phyloP scores from a whole-genome alignment of 2,113 vertebrate species.

The western clawed frog (Xenopus tropicalis) region DNA sequence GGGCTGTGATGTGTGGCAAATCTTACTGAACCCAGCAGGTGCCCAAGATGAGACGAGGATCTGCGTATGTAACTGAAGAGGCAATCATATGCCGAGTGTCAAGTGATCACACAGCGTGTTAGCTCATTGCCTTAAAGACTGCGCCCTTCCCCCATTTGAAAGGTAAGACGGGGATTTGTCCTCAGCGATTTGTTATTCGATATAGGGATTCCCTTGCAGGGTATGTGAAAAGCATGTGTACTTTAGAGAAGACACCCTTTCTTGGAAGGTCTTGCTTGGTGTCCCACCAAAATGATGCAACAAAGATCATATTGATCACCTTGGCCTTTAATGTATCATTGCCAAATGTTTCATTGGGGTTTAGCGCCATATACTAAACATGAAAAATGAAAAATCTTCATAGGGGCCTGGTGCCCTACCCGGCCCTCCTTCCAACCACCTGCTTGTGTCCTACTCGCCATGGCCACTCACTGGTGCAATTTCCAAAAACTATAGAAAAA shows the following conservation, averaged over 20 bases:
- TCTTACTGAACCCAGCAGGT: conserved; percentile 37
- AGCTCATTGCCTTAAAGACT: conserved; percentile 8
- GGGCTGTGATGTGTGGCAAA: background rate
- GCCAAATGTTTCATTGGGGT: too few relatives aligned
- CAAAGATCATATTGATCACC: background rate
- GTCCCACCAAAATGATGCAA: conserved; percentile 3
- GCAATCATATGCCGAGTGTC: conserved; percentile 34
- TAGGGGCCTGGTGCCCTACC: too few relatives aligned
- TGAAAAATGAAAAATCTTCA: too few relatives aligned
- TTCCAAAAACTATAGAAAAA: too few relatives aligned
- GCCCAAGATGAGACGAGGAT: conserved; percentile 12
- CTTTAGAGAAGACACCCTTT: conserved; percentile 24
- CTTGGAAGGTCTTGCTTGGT: conserved; percentile 21
- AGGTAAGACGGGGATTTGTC: conserved; percentile 33
- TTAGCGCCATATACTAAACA: too few relatives aligned
- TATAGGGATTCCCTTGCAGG: conserved; percentile 43
- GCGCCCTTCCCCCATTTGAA: conserved; percentile 11
- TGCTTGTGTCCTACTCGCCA: too few relatives aligned
- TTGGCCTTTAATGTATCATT: background rate
- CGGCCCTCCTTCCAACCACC: too few relatives aligned
- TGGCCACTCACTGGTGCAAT: too few relatives aligned
- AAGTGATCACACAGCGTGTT: conserved; percentile 31
- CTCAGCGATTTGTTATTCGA: conserved; percentile 27
- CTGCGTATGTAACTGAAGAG: conserved; percentile 37
- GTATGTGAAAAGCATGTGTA: conserved; percentile 11